Percentiles rank a stretch among this genome's conserved stretches.
phyloP scores from a whole-genome alignment of 2,113 vertebrate genomes.

The Larimichthys crocea region DNA sequence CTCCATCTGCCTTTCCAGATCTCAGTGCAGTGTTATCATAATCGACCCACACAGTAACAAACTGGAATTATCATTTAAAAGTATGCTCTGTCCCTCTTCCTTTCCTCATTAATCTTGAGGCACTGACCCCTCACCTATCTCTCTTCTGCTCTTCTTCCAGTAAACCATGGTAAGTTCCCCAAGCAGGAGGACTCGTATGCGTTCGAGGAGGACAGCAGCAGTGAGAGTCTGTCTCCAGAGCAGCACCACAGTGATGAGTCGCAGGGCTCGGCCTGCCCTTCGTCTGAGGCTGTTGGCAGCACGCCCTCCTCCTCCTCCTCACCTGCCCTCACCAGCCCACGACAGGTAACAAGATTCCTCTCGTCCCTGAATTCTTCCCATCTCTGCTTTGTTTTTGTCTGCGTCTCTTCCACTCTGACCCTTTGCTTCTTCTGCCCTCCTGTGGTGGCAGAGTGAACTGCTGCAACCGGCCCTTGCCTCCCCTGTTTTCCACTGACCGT shows the following conservation, averaged over 20 bases:
- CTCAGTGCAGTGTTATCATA: not conserved
- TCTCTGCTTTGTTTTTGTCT: not conserved
- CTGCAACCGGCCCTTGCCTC: slow-evolving; percentile 35
- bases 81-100: not conserved
- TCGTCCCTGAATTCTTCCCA: not conserved
- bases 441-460: slow-evolving; percentile 53
- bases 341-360: slow-evolving; percentile 82
- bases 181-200: slow-evolving; percentile 91
- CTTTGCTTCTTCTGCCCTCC: slow-evolving; percentile 52
- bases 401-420: not conserved
- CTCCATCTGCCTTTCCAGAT: not conserved
- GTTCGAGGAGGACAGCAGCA: slow-evolving; percentile 98
- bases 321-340: slow-evolving; percentile 71
- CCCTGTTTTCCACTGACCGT: slow-evolving; percentile 57
- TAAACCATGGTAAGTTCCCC: slow-evolving; percentile 89
- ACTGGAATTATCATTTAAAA: not conserved
- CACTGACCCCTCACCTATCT: not conserved
- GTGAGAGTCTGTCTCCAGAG: slow-evolving; percentile 92
- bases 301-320: slow-evolving; percentile 78
- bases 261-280: slow-evolving; percentile 84
- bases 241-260: slow-evolving; percentile 89
- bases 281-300: slow-evolving; percentile 79
- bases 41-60: not conserved
- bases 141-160: slow-evolving; percentile 72
- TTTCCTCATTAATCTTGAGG: not conserved